Evolutionary conservation across 2,888 invertebrate genomes (phyloP), one percentile per base, ranked within the genome.

Genomic region (Eubasilissa splendida): DNA sequence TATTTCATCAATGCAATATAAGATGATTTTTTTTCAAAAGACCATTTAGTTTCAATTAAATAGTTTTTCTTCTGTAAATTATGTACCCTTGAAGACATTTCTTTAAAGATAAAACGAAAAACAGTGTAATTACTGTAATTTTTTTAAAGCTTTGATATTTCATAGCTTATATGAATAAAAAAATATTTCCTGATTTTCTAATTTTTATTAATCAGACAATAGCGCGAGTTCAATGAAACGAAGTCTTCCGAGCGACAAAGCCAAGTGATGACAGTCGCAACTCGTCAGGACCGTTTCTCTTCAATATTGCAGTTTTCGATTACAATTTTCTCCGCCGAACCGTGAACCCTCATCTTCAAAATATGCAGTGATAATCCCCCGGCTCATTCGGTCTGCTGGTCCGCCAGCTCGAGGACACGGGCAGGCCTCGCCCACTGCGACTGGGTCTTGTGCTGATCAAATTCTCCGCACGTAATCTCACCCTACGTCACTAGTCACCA

Each of bases 371-470:
- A 77, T 80, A 80, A 81, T 81, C 81, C 70, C 70, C 58, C 65
- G 58, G 82, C 82, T 83, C 80, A 73, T 58, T 80, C 82, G 82
- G 82, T 83, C 82, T 83, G 74, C 65, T 70, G 58, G 70, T 54
- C 56, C 42, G 42, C 42, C 42, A 42, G 42, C 42, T 42, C 42
- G 5, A 58, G 11, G n/a, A 58, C 58, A 4, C 56, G 33, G 56
- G 33, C 65, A 31, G 65, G 52, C 12, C 76, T 14, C 33, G 73
- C 22, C 71, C 53, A 58, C 58, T 22, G 53, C 63, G n/a, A 56
- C 22, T 31, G 58, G 56, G 22, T 22, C 53, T 22, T 58, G 4
- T 70, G 70, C 60, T 50, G 22, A 60, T n/a, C 11, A 58, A 58
- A 58, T 58, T 58, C 58, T 4, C n/a, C 11, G 12, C 58, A 58